Evolutionary conservation across 2,113 vertebrate genomes (phyloP).

Genomic region (Gymnarchus niloticus): DNA sequence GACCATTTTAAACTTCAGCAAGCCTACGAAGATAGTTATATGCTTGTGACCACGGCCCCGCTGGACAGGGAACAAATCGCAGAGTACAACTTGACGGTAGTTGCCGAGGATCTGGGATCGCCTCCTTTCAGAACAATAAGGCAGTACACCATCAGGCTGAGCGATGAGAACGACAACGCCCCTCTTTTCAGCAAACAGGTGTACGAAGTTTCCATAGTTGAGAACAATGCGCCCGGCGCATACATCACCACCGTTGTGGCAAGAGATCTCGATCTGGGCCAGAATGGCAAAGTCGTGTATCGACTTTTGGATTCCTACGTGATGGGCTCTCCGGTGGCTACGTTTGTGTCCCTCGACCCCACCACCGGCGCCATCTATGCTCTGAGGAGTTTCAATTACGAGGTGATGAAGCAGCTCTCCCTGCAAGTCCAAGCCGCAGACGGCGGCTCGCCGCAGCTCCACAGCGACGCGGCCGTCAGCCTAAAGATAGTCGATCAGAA

Average conservation of each 20-base stretch:
- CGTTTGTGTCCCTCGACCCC: constrained; percentile 84
- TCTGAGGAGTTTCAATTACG: constrained; percentile 85
- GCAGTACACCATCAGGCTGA: constrained; percentile 75
- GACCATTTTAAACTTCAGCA: constrained; percentile 83
- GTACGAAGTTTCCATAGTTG: constrained; percentile 74
- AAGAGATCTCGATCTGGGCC: constrained; percentile 74
- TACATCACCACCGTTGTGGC: constrained; percentile 78
- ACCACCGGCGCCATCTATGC: constrained; percentile 85
- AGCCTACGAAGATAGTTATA: constrained; percentile 87
- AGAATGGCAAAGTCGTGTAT: constrained; percentile 81
- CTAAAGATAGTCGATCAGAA: constrained; percentile 89
- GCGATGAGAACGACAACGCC: constrained; percentile 86
- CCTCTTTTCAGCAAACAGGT: constrained; percentile 72
- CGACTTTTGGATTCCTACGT: constrained; percentile 73
- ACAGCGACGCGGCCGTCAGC: constrained; percentile 75
- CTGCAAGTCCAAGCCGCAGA: constrained; percentile 82
- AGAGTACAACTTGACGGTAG: constrained; percentile 86
- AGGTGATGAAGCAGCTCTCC: constrained; percentile 79
- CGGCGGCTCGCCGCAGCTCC: constrained; percentile 83
- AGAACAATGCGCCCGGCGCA: constrained; percentile 82
- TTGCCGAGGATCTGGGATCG: constrained; percentile 85
- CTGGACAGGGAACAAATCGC: constrained; percentile 80
- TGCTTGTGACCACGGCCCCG: constrained; percentile 73
- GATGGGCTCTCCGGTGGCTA: constrained; percentile 74
- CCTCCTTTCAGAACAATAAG: constrained; percentile 73